Base-by-base conservation (phyloP, 2,797 vertebrate genomes). In the Botia almorhae region DNA sequence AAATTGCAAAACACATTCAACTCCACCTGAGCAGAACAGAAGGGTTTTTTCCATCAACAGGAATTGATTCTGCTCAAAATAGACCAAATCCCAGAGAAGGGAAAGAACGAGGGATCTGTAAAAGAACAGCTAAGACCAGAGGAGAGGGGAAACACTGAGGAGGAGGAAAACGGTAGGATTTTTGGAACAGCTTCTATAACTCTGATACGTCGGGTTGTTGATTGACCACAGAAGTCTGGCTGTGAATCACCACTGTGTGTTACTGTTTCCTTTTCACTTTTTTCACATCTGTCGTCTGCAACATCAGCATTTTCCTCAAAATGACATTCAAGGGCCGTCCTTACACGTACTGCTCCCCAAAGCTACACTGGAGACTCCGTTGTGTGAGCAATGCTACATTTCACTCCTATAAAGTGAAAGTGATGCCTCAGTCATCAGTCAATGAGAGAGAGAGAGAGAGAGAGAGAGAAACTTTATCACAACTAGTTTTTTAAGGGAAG, bases 281-380 rank as follows among this genome's bases (percentile, higher is more conserved):
- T 94, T 95, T 93, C 93, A 91, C 94, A 29, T 29, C 29, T 29
- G 1, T 29, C 29, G 29, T 29, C 29, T 29, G 29, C 29, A 29
- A 29, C 29, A 94, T 96, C 96, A 96, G 90, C 92, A 90, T 93
- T 95, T 93, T 95, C 89, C 90, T 92, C 90, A 92, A 93, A 94
- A 93, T 95, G 91, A 96, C 95, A 94, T 96, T 92, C 94, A 93
- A 96, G 94, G 91, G 93, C 94, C 95, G 94, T 93, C 91, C 92
- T 93, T 82, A 90, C 90, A 92, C 87, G 89, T 91, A 92, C 89
- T 83, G 76, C 89, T 93, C 87, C 91, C 92, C 94, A 92, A 93
- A 94, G 90, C 29, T 29, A 29, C 29, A 29, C 29, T 29, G 29
- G 29, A 29, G 29, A 29, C 29, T 29, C 92, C 91, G 92, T 95